Evolutionary conservation across 2,888 invertebrate genomes (phyloP).

Genomic region (Drosophila gaucha): DNA sequence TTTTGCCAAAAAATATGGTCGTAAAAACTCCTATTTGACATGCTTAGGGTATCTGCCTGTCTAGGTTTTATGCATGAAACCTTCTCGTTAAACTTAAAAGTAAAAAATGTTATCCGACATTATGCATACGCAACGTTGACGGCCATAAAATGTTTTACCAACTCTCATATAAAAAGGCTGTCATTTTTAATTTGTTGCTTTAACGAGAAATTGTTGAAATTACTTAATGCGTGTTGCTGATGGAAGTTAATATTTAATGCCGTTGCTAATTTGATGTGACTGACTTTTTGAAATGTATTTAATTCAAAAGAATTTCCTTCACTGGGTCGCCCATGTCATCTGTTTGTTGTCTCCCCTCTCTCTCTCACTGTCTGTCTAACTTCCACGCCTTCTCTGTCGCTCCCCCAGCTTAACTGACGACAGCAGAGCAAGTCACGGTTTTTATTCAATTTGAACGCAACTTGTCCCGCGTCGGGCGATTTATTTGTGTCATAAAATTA

Average conservation of each 20-base stretch:
- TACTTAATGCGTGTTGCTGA: slow-evolving; percentile 37
- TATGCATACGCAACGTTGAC: slow-evolving; percentile 47
- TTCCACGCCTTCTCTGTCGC: not conserved
- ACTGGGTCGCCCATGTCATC: not conserved
- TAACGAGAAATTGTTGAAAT: slow-evolving; percentile 51
- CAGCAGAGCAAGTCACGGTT: slow-evolving; percentile 27
- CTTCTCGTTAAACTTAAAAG: slow-evolving; percentile 18
- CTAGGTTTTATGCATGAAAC: not conserved
- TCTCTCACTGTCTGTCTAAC: not conserved
- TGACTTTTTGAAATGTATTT: slow-evolving; percentile 7
- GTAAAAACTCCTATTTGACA: too few relatives aligned
- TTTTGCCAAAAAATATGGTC: too few relatives aligned
- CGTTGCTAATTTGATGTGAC: slow-evolving; percentile 43
- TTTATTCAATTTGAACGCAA: slow-evolving; percentile 57
- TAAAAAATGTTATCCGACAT: slow-evolving; percentile 25
- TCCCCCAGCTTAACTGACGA: slow-evolving; percentile 9
- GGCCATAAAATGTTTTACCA: slow-evolving; percentile 46
- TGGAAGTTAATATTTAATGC: slow-evolving; percentile 50
- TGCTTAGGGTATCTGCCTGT: not conserved
- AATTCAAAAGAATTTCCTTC: slow-evolving; percentile 11
- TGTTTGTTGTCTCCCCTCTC: not conserved
- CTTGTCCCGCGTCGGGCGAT: slow-evolving; percentile 45
- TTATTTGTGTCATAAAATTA: slow-evolving; percentile 72
- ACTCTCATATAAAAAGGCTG: slow-evolving; percentile 46
- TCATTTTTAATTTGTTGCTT: slow-evolving; percentile 56